Evolutionary conservation across 2,797 vertebrate species (phyloP).

Genomic region (Chelonia mydas): DNA sequence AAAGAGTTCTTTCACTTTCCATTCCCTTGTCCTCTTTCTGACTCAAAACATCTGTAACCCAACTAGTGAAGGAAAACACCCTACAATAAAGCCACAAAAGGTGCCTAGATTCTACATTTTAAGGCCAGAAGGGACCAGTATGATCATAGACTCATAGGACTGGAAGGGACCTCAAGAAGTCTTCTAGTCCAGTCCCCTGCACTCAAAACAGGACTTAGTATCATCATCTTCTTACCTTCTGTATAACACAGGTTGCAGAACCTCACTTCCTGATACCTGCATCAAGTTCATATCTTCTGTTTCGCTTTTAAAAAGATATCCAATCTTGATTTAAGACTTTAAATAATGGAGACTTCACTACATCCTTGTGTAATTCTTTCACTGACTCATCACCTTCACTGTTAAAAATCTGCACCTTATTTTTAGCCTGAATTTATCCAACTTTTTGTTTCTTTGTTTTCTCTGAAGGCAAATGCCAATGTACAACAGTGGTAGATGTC

Average conservation of each 20-base stretch:
- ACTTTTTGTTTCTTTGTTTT: not conserved
- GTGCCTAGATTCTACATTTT: not conserved
- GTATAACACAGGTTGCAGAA: conserved; percentile 22
- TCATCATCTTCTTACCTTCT: not conserved
- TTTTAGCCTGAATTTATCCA: not conserved
- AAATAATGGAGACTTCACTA: not conserved
- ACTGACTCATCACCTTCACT: not conserved
- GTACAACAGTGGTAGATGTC: not conserved
- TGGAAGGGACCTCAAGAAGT: not conserved
- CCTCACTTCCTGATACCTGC: not conserved
- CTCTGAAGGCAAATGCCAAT: not conserved
- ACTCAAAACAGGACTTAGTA: too few species aligned
- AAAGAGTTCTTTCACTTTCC: not conserved
- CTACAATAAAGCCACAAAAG: not conserved
- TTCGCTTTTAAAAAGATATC: not conserved
- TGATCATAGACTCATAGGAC: not conserved
- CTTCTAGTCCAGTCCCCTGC: too few species aligned
- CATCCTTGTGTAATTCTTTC: not conserved
- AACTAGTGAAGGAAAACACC: conserved; percentile 43
- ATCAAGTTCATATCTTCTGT: not conserved
- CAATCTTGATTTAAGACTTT: not conserved
- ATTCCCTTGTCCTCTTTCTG: not conserved
- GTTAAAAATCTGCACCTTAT: not conserved
- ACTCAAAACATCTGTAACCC: conserved; percentile 27
- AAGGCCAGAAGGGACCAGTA: conserved; percentile 6